These are phyloP conservation scores for Polydrusus cervinus DNA, from an alignment of 2,888 invertebrate genomes.

Conservation along the genomic window DNA sequence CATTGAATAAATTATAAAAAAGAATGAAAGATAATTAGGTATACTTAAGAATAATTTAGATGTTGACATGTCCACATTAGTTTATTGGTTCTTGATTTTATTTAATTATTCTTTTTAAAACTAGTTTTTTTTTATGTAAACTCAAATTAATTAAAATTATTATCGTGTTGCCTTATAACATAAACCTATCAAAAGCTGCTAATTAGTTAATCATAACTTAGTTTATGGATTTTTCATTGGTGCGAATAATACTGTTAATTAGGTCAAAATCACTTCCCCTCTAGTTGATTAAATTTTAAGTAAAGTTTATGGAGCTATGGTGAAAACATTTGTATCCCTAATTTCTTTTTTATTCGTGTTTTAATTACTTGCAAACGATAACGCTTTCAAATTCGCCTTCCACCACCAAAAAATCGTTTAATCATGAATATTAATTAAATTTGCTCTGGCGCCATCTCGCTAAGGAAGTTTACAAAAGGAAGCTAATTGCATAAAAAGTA, in stretches of 20 bases:
- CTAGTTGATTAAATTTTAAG: constrained; percentile 25
- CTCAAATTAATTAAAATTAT: no score
- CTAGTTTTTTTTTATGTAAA: no score
- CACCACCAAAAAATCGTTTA: constrained; percentile 25
- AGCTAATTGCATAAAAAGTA: neutral
- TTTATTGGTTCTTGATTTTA: no score
- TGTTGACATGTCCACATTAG: no score
- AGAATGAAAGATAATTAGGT: no score
- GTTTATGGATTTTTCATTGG: constrained; percentile 4
- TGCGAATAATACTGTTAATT: constrained; percentile 10
- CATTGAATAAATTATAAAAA: no score
- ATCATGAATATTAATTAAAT: constrained; percentile 25
- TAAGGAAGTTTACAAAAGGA: neutral
- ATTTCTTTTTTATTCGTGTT: constrained; percentile 21
- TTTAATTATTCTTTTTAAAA: no score
- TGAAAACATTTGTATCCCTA: constrained; percentile 16
- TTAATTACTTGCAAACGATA: constrained; percentile 27
- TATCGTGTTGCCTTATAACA: no score
- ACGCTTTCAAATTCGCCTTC: constrained; percentile 18
- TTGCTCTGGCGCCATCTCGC: constrained; percentile 7
- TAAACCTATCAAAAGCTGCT: no score
- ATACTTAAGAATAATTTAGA: no score
- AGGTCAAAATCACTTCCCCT: constrained; percentile 18
- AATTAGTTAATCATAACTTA: neutral
- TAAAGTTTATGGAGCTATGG: constrained; percentile 21